Evolutionary conservation across 2,888 invertebrate genomes (phyloP).

Genomic region (Himalopsyche kuldschensis): DNA sequence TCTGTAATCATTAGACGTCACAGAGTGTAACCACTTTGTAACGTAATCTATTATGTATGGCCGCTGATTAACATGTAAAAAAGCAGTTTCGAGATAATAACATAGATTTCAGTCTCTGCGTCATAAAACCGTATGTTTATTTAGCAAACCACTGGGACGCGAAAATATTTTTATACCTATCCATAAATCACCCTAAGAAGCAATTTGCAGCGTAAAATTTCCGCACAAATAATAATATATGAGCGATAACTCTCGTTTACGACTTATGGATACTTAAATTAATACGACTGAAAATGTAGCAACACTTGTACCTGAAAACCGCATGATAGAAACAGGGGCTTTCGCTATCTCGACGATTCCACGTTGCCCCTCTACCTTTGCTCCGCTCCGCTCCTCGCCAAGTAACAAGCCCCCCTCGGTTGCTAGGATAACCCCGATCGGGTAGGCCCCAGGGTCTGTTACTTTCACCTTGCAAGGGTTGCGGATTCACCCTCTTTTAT

Average conservation of each 20-base stretch:
- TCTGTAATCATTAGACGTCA: too few relatives aligned
- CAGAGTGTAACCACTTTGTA: too few relatives aligned
- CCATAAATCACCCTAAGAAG: not conserved
- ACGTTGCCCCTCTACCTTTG: not conserved
- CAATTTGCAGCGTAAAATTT: not conserved
- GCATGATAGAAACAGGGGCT: not conserved
- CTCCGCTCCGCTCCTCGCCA: not conserved
- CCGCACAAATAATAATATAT: not conserved
- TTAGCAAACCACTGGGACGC: not conserved
- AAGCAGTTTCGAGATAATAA: not conserved
- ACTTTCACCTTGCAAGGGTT: not conserved
- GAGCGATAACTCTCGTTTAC: not conserved
- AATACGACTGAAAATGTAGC: not conserved
- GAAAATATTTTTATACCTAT: not conserved
- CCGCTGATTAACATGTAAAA: too few relatives aligned
- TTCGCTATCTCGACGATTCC: not conserved
- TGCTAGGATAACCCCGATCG: constrained; percentile 13
- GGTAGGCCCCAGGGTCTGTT: not conserved
- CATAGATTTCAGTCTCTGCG: not conserved
- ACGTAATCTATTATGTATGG: too few relatives aligned
- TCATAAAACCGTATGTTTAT: not conserved
- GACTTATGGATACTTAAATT: not conserved
- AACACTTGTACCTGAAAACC: not conserved
- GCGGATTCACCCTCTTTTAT: not conserved
- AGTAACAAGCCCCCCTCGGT: constrained; percentile 2